phyloP scores from a whole-genome alignment of 1,140 invertebrate species.

The Saccostrea echinata region DNA sequence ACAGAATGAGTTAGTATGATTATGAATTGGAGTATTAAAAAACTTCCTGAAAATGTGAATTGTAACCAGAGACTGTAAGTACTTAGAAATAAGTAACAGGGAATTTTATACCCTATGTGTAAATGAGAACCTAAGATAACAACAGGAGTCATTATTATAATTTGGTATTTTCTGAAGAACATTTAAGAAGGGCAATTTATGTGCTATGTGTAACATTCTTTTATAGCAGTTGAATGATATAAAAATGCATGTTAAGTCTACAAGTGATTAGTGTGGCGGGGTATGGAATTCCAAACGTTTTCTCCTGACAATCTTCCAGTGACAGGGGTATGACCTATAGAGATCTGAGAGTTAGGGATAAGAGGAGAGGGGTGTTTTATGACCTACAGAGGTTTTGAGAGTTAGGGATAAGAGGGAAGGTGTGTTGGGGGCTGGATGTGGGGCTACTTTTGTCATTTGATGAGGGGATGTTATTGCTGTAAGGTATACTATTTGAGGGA shows the following conservation, averaged over 20 bases:
- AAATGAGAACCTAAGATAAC: too few species aligned
- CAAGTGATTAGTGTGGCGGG: not conserved
- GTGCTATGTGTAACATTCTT: not conserved
- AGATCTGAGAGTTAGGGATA: not conserved
- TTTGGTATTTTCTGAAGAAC: too few species aligned
- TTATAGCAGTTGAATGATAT: not conserved
- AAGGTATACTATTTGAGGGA: not conserved
- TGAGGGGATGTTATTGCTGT: not conserved
- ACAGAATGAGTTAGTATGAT: too few species aligned
- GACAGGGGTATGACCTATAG: not conserved
- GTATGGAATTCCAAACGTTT: slow-evolving; percentile 3
- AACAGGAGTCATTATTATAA: too few species aligned
- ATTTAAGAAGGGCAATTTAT: not conserved
- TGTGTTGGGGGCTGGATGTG: not conserved
- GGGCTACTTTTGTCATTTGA: not conserved
- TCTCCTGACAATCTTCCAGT: not conserved
- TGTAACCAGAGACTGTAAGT: too few species aligned
- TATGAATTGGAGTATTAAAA: too few species aligned
- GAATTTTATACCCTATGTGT: too few species aligned
- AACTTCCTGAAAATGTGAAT: too few species aligned
- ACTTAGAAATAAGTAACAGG: too few species aligned
- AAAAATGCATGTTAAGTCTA: not conserved
- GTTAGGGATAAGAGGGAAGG: not conserved
- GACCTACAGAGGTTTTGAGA: not conserved
- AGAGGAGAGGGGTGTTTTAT: not conserved